Conservation (phyloP, 1,140 invertebrate species). For the Hyposmocoma kahamanoa region DNA sequence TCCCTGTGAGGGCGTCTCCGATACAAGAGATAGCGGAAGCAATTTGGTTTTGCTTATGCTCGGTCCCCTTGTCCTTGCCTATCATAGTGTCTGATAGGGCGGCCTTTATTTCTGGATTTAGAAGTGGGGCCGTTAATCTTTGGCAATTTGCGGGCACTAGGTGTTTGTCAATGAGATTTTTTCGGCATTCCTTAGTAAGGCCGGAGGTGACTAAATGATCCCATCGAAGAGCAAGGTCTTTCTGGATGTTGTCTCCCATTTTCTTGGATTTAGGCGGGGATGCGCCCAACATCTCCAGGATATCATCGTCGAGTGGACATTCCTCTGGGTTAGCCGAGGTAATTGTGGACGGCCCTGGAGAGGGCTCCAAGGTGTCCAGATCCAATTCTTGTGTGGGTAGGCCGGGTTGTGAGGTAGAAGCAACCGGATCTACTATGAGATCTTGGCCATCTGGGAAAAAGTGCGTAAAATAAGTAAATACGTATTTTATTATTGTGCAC, state of each 20-base stretch:
- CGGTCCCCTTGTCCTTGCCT: not conserved
- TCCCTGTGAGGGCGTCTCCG: not conserved
- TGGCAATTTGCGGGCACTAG: not conserved
- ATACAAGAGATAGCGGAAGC: not conserved
- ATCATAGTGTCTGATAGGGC: not conserved
- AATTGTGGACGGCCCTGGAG: not conserved
- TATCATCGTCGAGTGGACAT: not conserved
- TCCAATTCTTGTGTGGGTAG: not conserved
- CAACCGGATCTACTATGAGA: not conserved
- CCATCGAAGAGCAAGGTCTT: not conserved
- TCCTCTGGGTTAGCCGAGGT: not conserved
- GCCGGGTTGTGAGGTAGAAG: not conserved
- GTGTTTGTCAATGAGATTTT: not conserved
- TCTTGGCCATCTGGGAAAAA: not conserved
- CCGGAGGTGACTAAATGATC: not conserved
- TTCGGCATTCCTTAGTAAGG: not conserved
- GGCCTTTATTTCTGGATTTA: conserved; percentile 1
- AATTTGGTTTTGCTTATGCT: not conserved
- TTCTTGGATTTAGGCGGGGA: not conserved
- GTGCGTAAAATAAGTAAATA: not conserved
- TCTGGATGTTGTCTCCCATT: not conserved
- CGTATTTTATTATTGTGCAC: not conserved
- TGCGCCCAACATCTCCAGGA: not conserved
- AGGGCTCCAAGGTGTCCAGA: not conserved
- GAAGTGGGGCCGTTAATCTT: not conserved